phyloP scores from a whole-genome alignment of 2,113 vertebrate species.

The Mellivora capensis region DNA sequence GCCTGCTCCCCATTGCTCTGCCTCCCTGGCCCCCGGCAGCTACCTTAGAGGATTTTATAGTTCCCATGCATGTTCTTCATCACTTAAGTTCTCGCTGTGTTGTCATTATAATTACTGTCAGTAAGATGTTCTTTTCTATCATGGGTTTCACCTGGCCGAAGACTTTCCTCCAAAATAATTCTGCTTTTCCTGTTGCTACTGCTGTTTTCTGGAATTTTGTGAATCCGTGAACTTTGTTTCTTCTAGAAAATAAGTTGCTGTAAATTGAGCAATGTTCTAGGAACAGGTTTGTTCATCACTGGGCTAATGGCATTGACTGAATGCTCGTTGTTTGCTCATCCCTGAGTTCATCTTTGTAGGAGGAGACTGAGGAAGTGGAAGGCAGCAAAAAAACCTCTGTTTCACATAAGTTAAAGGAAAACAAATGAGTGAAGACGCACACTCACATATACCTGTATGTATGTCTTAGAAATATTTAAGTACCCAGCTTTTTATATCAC shows the following conservation, averaged over 20 bases:
- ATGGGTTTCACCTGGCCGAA: neutral
- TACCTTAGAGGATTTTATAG: neutral
- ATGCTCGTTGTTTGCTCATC: neutral
- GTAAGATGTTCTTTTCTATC: neutral
- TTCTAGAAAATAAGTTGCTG: neutral
- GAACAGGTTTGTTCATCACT: neutral
- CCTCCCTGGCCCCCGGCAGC: neutral
- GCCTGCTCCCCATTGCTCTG: neutral
- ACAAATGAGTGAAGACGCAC: neutral
- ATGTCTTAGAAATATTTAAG: neutral
- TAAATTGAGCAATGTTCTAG: neutral
- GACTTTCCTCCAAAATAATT: neutral
- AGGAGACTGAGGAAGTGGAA: neutral
- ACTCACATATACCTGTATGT: rapidly evolving
- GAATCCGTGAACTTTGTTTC: neutral
- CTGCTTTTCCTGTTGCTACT: neutral
- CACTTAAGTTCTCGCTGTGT: neutral
- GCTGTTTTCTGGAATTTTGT: neutral
- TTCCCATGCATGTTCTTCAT: neutral
- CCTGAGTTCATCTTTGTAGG: neutral
- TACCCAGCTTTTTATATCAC: neutral
- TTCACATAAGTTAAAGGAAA: neutral
- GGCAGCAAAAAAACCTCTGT: neutral
- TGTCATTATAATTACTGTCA: neutral
- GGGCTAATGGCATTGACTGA: neutral